phyloP scores from a whole-genome alignment of 2,113 vertebrate genomes.

The Illadopsis cleaveri region DNA sequence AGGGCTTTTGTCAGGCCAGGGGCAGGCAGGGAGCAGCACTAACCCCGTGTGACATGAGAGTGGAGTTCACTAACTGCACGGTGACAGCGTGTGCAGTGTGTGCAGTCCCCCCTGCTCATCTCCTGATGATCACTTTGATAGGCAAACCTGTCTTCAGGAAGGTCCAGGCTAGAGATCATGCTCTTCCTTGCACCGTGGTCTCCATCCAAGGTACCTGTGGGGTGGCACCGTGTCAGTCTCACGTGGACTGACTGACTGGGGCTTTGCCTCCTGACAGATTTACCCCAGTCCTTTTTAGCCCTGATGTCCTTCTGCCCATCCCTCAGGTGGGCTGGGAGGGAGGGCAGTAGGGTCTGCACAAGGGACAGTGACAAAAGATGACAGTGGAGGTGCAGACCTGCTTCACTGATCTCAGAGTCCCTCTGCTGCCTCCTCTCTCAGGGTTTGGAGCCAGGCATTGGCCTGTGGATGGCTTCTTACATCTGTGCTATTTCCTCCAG shows the following conservation, averaged over 20 bases:
- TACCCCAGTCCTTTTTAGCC: neutral
- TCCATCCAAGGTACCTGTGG: conserved; percentile 79
- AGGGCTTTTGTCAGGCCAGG: neutral
- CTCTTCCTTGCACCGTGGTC: conserved; percentile 80
- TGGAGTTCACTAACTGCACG: conserved; percentile 53
- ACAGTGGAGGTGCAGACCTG: neutral
- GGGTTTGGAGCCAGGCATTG: neutral
- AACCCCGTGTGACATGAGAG: neutral
- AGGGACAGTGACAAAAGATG: neutral
- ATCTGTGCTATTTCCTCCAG: neutral
- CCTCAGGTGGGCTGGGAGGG: neutral
- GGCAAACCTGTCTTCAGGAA: conserved; percentile 87
- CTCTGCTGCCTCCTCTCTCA: neutral
- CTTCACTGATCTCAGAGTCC: neutral
- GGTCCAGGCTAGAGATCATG: conserved; percentile 85
- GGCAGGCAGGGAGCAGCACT: neutral
- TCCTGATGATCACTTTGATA: conserved; percentile 73
- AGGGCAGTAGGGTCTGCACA: neutral
- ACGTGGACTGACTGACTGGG: neutral
- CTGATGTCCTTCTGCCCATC: neutral
- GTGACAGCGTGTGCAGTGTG: neutral
- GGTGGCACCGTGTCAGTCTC: rapidly evolving
- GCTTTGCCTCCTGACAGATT: neutral
- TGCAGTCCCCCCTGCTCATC: conserved; percentile 34
- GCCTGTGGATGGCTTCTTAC: neutral